Conservation (phyloP, 2,888 invertebrate species). For the Amblyjoppa proteus region DNA sequence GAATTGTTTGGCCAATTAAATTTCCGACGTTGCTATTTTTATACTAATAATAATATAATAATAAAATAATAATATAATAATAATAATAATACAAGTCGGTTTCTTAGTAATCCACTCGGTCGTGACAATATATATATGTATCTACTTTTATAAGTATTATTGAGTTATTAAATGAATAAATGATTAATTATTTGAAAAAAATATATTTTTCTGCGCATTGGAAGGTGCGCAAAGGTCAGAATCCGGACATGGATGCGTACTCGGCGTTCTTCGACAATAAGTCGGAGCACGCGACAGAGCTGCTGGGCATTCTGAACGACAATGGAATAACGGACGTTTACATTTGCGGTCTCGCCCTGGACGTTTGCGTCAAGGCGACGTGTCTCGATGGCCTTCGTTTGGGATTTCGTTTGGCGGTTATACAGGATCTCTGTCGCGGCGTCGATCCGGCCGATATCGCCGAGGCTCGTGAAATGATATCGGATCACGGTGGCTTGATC, state of each 20-base stretch:
- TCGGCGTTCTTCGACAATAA: slow-evolving; percentile 98
- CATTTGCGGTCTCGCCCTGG: slow-evolving; percentile 97
- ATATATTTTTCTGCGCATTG: background rate
- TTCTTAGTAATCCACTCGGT: too few species aligned
- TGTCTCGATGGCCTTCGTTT: slow-evolving; percentile 93
- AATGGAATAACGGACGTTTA: slow-evolving; percentile 95
- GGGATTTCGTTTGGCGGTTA: slow-evolving; percentile 93
- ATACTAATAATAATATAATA: too few species aligned
- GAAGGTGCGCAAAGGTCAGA: slow-evolving; percentile 93
- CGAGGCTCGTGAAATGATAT: slow-evolving; percentile 90
- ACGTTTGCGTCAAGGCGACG: slow-evolving; percentile 96
- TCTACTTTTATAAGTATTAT: too few species aligned
- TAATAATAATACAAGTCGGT: too few species aligned
- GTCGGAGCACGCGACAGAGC: slow-evolving; percentile 92
- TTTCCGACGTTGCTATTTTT: too few species aligned
- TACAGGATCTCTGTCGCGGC: slow-evolving; percentile 96
- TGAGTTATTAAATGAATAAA: too few species aligned
- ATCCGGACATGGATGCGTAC: slow-evolving; percentile 97
- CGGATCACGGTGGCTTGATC: slow-evolving; percentile 91
- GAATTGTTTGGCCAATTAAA: too few species aligned
- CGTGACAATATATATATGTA: too few species aligned
- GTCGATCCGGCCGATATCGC: slow-evolving; percentile 93
- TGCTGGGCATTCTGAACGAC: slow-evolving; percentile 91
- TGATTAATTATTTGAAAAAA: slow-evolving; percentile 5
- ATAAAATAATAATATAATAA: too few species aligned